These are phyloP conservation scores for Micromesistius poutassou DNA, from an alignment of 2,797 vertebrate species.

Conservation along the genomic window DNA sequence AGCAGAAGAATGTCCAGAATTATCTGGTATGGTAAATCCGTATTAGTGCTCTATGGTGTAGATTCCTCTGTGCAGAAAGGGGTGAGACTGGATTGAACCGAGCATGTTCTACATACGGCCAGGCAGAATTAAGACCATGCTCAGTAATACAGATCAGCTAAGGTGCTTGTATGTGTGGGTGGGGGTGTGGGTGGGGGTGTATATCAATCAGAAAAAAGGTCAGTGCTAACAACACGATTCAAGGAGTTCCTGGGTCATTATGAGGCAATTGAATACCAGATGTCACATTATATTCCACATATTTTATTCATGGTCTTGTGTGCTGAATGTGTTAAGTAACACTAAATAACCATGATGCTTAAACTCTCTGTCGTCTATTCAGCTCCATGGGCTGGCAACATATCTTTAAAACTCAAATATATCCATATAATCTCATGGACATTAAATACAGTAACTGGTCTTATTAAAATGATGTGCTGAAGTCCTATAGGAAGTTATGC, in stretches of 20 bases:
- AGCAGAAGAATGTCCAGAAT: slow-evolving; percentile 59
- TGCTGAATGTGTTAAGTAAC: neutral
- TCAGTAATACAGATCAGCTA: neutral
- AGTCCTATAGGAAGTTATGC: slow-evolving; percentile 10
- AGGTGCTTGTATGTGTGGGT: neutral
- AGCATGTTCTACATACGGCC: neutral
- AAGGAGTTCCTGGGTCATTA: neutral
- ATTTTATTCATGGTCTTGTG: neutral
- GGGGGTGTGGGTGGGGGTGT: neutral
- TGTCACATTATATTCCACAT: neutral
- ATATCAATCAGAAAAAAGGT: neutral
- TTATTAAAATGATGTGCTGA: neutral
- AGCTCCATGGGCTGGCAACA: neutral
- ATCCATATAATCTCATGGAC: neutral
- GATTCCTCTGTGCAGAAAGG: neutral
- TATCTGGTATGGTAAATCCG: slow-evolving; percentile 19
- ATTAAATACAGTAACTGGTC: slow-evolving; percentile 1
- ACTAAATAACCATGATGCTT: neutral
- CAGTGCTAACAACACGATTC: neutral
- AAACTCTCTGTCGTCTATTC: neutral
- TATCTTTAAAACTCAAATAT: neutral
- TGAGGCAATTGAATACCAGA: neutral
- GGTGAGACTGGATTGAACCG: neutral
- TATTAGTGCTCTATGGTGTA: neutral
- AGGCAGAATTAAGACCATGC: neutral